Conservation (phyloP, 2,113 vertebrate genomes). For the Triplophysa dalaica region DNA sequence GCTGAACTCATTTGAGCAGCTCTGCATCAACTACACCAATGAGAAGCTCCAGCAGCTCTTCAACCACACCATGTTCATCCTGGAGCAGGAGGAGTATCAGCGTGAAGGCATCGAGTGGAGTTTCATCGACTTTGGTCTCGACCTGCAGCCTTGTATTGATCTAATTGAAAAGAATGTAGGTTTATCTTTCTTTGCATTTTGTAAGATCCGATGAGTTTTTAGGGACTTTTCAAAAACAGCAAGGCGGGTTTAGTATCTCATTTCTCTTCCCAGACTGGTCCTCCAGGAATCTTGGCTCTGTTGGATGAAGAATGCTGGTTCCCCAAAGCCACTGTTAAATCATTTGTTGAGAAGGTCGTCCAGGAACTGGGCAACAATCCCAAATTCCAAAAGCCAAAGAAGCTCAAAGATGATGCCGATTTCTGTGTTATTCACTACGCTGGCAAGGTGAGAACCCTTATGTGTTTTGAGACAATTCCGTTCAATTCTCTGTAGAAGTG, state of each 20-base stretch:
- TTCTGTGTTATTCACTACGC: slow-evolving; percentile 99
- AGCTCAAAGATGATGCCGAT: slow-evolving; percentile 96
- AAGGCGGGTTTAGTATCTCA: too few relatives aligned
- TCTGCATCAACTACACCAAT: slow-evolving; percentile 98
- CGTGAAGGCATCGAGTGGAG: slow-evolving; percentile 98
- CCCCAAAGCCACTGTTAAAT: slow-evolving; percentile 94
- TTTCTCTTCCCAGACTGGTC: slow-evolving; percentile 80
- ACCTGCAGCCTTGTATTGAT: slow-evolving; percentile 96
- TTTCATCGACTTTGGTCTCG: slow-evolving; percentile 97
- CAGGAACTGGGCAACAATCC: slow-evolving; percentile 95
- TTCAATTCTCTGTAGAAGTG: not conserved
- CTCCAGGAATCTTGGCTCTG: slow-evolving; percentile 91
- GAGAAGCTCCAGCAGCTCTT: slow-evolving; percentile 99
- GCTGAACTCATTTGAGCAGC: slow-evolving; percentile 98
- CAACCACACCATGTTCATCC: slow-evolving; percentile 99
- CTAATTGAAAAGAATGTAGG: slow-evolving; percentile 93
- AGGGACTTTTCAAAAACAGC: too few relatives aligned
- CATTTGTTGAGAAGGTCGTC: slow-evolving; percentile 93
- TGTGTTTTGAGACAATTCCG: not conserved
- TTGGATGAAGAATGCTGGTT: slow-evolving; percentile 99
- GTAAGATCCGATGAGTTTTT: too few relatives aligned
- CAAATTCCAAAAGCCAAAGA: slow-evolving; percentile 95
- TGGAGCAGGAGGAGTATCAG: slow-evolving; percentile 98
- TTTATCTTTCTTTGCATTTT: too few relatives aligned
- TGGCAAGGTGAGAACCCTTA: slow-evolving; percentile 79